Evolutionary conservation across 2,888 invertebrate species (phyloP), one percentile per base, ranked within the genome.

Genomic region (Drymonia ruficornis): DNA sequence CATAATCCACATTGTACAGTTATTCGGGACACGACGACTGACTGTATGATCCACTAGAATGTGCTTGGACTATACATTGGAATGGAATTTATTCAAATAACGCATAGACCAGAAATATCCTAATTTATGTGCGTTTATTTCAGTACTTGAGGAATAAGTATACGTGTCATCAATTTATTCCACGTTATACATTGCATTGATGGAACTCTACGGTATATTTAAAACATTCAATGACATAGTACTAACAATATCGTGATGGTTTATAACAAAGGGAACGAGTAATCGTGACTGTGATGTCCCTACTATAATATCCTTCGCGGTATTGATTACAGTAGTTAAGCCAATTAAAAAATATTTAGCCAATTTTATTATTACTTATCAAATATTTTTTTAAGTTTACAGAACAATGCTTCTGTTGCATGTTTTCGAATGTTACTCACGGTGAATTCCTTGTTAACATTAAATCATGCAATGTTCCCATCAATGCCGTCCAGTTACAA

Each of bases 141-240:
- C n/a, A n/a, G n/a, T n/a, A n/a, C n/a, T n/a, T n/a, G n/a, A n/a
- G n/a, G n/a, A n/a, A n/a, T n/a, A n/a, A n/a, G n/a, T n/a, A n/a
- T n/a, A n/a, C n/a, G n/a, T n/a, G n/a, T n/a, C n/a, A n/a, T n/a
- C n/a, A 44, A 49, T 45, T 46, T 60, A 67, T 55, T 54, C 53
- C 44, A 51, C 49, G 52, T 53, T 53, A 51, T 56, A 54, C 44
- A 55, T 63, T 48, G 48, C 47, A 49, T 47, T 53, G 31, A 47
- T 44, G 46, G 19, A 43, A 60, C 60, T 56, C 52, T 56, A 52
- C 57, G 56, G 40, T 15, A n/a, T 40, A 8, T 5, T n/a, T 16
- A 28, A 5, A 50, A 55, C 55, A 55, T 48, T 43, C 58, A 66
- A 70, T 66, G 58, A 54, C 56, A 70, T 56, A 51, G 54, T 63